Evolutionary conservation across 2,113 vertebrate genomes (phyloP).

Genomic region (Chaenocephalus aceratus): DNA sequence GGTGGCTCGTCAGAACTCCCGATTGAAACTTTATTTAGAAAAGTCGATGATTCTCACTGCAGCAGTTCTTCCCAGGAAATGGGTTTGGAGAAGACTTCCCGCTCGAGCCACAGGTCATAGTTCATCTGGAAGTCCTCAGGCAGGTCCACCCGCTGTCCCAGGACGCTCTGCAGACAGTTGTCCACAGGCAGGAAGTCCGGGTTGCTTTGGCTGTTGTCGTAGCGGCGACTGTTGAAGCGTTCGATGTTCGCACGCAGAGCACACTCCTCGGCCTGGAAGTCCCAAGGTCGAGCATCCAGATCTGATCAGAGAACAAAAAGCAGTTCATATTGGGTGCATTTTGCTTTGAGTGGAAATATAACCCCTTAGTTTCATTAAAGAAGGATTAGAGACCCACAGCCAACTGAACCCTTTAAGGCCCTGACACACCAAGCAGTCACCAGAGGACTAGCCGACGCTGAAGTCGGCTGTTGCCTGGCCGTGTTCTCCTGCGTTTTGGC

Average conservation of each 20-base stretch:
- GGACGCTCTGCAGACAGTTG: conserved; percentile 98
- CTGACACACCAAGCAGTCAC: too few relatives aligned
- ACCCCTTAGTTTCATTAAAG: too few relatives aligned
- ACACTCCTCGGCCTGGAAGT: conserved; percentile 98
- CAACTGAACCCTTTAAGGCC: too few relatives aligned
- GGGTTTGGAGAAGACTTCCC: conserved; percentile 98
- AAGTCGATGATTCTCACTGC: conserved; percentile 82
- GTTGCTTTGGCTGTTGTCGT: conserved; percentile 92
- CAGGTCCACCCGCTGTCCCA: conserved; percentile 94
- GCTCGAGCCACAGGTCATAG: conserved; percentile 98
- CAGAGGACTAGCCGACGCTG: too few relatives aligned
- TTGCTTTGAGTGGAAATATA: too few relatives aligned
- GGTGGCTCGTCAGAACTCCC: conserved; percentile 30
- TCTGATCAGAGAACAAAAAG: conserved; percentile 80
- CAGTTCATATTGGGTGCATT: neutral
- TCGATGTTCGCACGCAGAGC: conserved; percentile 96
- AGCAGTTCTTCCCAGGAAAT: conserved; percentile 99
- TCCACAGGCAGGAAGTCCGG: conserved; percentile 96
- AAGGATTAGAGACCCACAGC: too few relatives aligned
- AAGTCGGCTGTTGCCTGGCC: too few relatives aligned
- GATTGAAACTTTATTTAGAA: conserved; percentile 7
- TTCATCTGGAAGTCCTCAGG: conserved; percentile 98
- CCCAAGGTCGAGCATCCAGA: conserved; percentile 97
- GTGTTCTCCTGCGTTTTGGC: too few relatives aligned
- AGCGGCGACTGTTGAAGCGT: conserved; percentile 95